Evolutionary conservation across 2,113 vertebrate genomes (phyloP), one percentile per base, ranked within the genome.

Genomic region (Hippocampus comes): DNA sequence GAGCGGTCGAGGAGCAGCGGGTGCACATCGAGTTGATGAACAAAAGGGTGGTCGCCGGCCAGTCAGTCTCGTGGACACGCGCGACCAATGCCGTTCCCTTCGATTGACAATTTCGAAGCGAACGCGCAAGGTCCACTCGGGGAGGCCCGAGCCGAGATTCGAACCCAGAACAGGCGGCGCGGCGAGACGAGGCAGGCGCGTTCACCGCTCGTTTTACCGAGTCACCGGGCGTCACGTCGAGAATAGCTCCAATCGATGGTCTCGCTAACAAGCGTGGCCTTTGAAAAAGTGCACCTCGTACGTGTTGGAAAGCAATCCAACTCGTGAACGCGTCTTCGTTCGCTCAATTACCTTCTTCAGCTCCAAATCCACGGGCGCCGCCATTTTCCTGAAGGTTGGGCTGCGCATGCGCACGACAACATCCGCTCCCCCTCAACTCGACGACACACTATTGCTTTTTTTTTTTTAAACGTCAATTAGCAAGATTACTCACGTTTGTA

Each of bases 301-400:
- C 53, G 4, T 56, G 21, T 56, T 9, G 8, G 7, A 25, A 46
- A 23, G 0, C 10, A 21, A 17, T 11, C 12, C 6, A n/a, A 25
- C 17, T 66, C n/a, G 21, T 9, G 12, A 23, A 9, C 27, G 9
- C 43, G n/a, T 43, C 38, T 65, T 38, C 1, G 21, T 49, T 27
- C n/a, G 12, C 6, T 11, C 5, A 25, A 38, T 53, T 68, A 68
- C 92, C 92, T 92, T 93, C 66, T 93, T 93, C 25, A 93, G 78
- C 78, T 93, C 92, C 57, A 92, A 73, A 42, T 93, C 92, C 60
- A 93, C 75, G 77, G 92, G 89, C 46, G 89, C 80, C 20, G 92
- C 89, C 92, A 93, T 93, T 63, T 86, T 91, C 46, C 3, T 3
- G 3, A 14, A 14, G 34, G 2, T 4, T 5, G 5, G 8, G 2